phyloP scores from a whole-genome alignment of 2,888 invertebrate species.

The Nezara viridula region DNA sequence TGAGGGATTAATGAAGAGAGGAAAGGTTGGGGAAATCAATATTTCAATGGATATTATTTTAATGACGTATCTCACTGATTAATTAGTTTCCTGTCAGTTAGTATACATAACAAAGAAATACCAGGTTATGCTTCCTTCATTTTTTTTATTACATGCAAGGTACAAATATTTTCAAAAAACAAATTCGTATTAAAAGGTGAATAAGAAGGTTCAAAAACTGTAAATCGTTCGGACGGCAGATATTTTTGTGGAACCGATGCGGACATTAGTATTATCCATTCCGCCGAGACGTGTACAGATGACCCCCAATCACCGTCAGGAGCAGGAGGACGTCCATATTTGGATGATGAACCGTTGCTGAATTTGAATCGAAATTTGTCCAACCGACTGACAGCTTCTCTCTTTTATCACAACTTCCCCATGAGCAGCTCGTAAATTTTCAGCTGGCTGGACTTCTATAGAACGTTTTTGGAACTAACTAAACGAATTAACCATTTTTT shows the following conservation, averaged over 20 bases:
- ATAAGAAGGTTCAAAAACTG: too few species aligned
- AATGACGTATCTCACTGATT: too few species aligned
- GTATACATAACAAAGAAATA: too few species aligned
- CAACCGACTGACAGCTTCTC: conserved; percentile 3
- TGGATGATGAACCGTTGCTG: background rate
- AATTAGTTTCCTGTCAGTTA: too few species aligned
- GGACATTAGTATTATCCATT: background rate
- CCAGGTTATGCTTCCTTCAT: too few species aligned
- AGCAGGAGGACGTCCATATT: background rate
- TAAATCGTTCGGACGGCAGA: background rate
- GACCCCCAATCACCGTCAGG: background rate
- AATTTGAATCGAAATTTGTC: conserved; percentile 23
- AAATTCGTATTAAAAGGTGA: too few species aligned
- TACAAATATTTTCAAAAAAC: too few species aligned
- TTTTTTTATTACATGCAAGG: too few species aligned
- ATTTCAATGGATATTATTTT: too few species aligned
- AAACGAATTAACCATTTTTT: background rate
- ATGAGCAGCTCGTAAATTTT: background rate
- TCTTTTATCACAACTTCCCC: conserved; percentile 15
- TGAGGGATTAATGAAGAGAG: too few species aligned
- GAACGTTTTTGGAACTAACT: background rate
- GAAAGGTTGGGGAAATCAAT: too few species aligned
- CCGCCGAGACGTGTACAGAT: background rate
- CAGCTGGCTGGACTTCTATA: background rate
- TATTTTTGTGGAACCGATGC: background rate